Base-by-base conservation (phyloP, 2,113 vertebrate genomes). In the Marmota flaviventris region DNA sequence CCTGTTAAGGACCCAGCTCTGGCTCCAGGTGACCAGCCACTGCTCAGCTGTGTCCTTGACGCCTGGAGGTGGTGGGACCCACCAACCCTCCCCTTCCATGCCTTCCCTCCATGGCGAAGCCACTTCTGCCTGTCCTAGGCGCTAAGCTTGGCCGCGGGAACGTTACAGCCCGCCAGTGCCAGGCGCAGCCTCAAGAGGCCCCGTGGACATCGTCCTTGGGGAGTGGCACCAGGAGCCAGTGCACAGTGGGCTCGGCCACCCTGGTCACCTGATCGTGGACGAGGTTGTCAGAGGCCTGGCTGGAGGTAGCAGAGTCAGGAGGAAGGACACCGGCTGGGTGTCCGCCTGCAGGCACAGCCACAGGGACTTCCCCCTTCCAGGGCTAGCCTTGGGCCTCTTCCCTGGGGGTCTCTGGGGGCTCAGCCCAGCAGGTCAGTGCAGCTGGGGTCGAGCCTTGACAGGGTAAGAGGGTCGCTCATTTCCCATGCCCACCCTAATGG, bases 231-330 rank as follows among this genome's bases (percentile, higher is more conserved):
- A 0, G 1, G 39, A 61, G 8, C 20, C 9, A 0, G 4, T 24
- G 61, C 13, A 0, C 1, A 20, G 17, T 0, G 14, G 20, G 63
- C 25, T 13, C 13, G 61, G 61, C 39, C 17, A 4, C 10, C 58
- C 79, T 58, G n/a, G 8, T 24, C 3, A 25, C 7, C 61, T 10
- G 24, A 27, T 24, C 2, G 24, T 10, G 76, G 42, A 18, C 3
- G 10, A 2, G 0, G 34, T 73, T 2, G 65, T 17, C 25, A 18
- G 8, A 0, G 0, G 6, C 1, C 8, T 1, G 2, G 0, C 34
- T 24, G 39, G 25, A 2, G 1, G 9, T 0, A n/a, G 10, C 29
- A 4, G 48, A 42, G 8, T 1, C 48, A 4, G 20, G 48, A 29
- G 1, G 2, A 45, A 45, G 45, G 45, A 45, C 45, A 45, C 45